Conservation (phyloP, 2,888 invertebrate genomes). For the Rotaria macrura region DNA sequence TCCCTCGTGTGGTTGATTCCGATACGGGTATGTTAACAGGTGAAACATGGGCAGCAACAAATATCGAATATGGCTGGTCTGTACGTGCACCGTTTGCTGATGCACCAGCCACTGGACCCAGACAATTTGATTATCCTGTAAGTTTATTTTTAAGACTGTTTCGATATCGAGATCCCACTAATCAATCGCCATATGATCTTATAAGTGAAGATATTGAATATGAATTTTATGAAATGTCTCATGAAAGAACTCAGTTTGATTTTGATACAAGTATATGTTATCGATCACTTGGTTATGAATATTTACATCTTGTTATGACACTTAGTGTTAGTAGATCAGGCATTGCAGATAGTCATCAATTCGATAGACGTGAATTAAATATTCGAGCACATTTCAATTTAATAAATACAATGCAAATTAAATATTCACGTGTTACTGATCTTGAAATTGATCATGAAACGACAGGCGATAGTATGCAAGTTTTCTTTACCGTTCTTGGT, state of each 20-base stretch:
- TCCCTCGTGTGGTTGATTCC: background rate
- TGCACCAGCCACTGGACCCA: background rate
- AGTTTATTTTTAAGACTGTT: background rate
- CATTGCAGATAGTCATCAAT: background rate
- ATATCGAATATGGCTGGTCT: background rate
- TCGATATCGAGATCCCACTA: background rate
- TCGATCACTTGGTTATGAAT: background rate
- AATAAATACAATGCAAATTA: background rate
- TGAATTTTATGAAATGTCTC: background rate
- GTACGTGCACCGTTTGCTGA: background rate
- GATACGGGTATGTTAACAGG: background rate
- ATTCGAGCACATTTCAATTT: accelerated
- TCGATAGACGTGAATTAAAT: background rate
- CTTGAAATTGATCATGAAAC: background rate
- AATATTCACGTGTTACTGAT: background rate
- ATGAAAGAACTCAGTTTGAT: background rate
- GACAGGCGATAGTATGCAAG: background rate
- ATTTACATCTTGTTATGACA: background rate
- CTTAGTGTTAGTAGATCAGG: background rate
- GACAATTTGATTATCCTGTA: background rate
- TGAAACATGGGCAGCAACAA: background rate
- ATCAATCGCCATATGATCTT: background rate
- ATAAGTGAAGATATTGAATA: background rate
- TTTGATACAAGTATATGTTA: background rate
- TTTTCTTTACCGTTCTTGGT: background rate